Conservation (phyloP, 1,140 invertebrate species). For the Ericerus pela region DNA sequence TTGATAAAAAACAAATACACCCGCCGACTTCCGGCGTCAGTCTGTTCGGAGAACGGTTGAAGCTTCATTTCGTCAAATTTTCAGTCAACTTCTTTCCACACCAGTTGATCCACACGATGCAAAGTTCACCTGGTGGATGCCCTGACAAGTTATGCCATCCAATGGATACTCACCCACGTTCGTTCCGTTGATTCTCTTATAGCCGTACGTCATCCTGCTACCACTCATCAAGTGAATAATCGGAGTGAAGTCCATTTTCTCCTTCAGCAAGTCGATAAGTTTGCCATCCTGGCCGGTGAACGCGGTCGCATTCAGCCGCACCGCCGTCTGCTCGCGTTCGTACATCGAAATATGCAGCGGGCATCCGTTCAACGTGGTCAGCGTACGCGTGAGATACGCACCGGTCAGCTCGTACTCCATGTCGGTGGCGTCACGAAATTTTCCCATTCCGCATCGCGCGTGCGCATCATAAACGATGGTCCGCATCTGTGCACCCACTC, state of each 20-base stretch:
- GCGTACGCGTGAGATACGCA: neutral
- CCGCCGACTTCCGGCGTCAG: no score
- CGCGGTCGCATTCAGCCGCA: neutral
- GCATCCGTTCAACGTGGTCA: slow-evolving; percentile 21
- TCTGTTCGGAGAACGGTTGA: no score
- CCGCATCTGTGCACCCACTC: no score
- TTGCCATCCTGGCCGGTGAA: slow-evolving; percentile 25
- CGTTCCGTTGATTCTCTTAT: neutral
- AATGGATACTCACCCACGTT: no score
- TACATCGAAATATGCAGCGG: slow-evolving; percentile 28
- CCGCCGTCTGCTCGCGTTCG: slow-evolving; percentile 22
- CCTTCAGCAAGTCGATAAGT: slow-evolving; percentile 26
- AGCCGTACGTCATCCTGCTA: neutral
- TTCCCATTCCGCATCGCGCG: neutral
- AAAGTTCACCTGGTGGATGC: no score
- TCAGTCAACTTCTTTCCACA: no score
- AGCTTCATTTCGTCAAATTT: no score
- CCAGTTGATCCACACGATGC: no score
- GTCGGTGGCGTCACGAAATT: neutral
- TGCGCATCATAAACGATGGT: neutral
- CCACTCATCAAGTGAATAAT: slow-evolving; percentile 6
- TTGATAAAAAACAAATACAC: no score
- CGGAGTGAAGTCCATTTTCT: slow-evolving; percentile 29
- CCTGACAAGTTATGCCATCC: no score
- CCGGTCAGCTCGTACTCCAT: neutral